Conservation (phyloP, 2,888 invertebrate genomes). For the Atethmia centrago region DNA sequence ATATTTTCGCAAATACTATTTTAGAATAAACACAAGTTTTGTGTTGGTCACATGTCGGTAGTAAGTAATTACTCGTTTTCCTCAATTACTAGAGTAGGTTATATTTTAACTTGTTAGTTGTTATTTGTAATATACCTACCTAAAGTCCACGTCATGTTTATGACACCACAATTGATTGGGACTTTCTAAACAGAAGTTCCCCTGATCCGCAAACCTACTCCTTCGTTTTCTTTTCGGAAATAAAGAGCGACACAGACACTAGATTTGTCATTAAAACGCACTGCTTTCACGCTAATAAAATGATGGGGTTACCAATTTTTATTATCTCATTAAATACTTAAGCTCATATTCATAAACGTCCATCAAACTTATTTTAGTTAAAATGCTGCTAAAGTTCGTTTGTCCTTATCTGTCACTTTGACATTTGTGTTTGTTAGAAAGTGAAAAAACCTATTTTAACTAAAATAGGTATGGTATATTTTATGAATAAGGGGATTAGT, state of each 20-base stretch:
- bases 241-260: background rate
- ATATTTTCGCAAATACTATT: slow-evolving; percentile 3
- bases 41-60: background rate
- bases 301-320: slow-evolving; percentile 11
- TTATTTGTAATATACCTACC: slow-evolving; percentile 7
- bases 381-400: too few relatives aligned
- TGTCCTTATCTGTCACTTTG: too few relatives aligned
- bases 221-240: background rate
- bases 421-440: too few relatives aligned
- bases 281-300: background rate
- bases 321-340: slow-evolving; percentile 42
- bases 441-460: too few relatives aligned
- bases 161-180: background rate
- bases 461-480: too few relatives aligned
- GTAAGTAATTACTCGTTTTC: slow-evolving; percentile 19
- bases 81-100: slow-evolving; percentile 13
- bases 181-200: background rate
- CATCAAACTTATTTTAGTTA: too few relatives aligned
- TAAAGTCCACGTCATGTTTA: background rate
- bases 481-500: too few relatives aligned
- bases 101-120: slow-evolving; percentile 18
- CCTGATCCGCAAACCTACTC: background rate
- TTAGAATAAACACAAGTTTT: background rate
- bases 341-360: too few relatives aligned
- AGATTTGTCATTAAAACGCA: slow-evolving; percentile 27